Base-by-base conservation (phyloP, 2,113 vertebrate species). In the Edolisoma coerulescens region DNA sequence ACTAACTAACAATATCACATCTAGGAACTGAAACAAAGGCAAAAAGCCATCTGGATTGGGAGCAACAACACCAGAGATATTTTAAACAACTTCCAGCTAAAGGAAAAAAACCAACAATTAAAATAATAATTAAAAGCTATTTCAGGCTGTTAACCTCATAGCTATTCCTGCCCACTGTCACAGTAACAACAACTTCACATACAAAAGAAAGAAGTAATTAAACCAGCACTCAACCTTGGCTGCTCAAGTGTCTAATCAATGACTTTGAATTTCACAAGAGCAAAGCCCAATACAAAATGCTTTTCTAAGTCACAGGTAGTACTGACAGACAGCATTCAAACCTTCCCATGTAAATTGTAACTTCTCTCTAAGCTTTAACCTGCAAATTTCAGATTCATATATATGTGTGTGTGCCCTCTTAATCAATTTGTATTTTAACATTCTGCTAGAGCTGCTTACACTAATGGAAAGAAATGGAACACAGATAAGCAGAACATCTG, bases 41-140 rank as follows among this genome's bases (percentile, higher is more conserved):
- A 97, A 78, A 90, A 94, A 96, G 95, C 92, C 97, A 97, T 97
- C 95, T 94, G 96, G 71, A 86, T 44, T 21, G 85, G 93, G 89
- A 97, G 96, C 52, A 96, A 33, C 54, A 97, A 86, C 91, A 95
- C 7, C 84, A 95, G 92, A 88, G 82, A 96, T 90, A 93, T 96
- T 94, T 94, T 83, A 97, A 98, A 96, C 95, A 97, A 95, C 95
- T 94, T 88, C 93, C 94, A 97, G 93, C 90, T 94, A 86, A 84
- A 96, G 70, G 83, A 35, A 92, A 95, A 61, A 92, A 35, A 0
- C 24, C 24, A 84, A 49, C 35, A 47, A 73, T 33, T 69, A 76
- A 82, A 90, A 85, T 44, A 68, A 91, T 90, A 89, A 84, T 76
- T 74, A 87, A 77, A 42, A 64, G 75, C 84, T 95, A 94, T 93